Evolutionary conservation across 2,888 invertebrate genomes (phyloP), one percentile per base, ranked within the genome.

Genomic region (Spodoptera picta): DNA sequence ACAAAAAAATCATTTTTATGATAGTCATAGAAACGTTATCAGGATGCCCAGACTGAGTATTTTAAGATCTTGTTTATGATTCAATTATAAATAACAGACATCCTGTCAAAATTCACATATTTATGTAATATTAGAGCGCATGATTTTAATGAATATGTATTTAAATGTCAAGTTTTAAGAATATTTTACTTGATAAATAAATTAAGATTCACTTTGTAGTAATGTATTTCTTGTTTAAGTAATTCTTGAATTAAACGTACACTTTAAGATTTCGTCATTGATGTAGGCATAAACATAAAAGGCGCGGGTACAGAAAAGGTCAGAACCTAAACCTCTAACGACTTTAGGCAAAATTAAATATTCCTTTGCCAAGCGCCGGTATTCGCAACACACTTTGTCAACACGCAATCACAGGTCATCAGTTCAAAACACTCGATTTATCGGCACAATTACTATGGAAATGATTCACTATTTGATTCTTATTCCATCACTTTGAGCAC

Each of bases 381-480:
- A 83, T 80, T 87, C 87, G 84, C 87, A 83, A 86, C 81, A 85
- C 69, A 74, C 75, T 83, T 84, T 79, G 73, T 80, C 78, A 69
- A 77, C 75, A 81, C 72, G 83, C 77, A 86, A 85, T 80, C 74
- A 80, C 70, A 45, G 66, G 86, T 81, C 83, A 64, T 60, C 69
- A 79, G 73, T 79, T 81, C 71, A 69, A 70, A 83, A 74, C 79
- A 80, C 77, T 73, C 12, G 65, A 64, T 71, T 66, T 70, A 71
- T 66, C 54, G 59, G 53, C 77, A 77, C 60, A 73, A 69, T 68
- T 66, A 60, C 43, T 44, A 65, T 63, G 60, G 27, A 67, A 70
- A 72, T 80, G 65, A n/a, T n/a, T n/a, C 69, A 72, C 65, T 70
- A 56, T 67, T 65, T 54, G 11, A 36, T 65, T 50, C 31, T 53